These are phyloP conservation scores for Anseranas semipalmata DNA, from an alignment of 2,113 vertebrate species.

Conservation along the genomic window DNA sequence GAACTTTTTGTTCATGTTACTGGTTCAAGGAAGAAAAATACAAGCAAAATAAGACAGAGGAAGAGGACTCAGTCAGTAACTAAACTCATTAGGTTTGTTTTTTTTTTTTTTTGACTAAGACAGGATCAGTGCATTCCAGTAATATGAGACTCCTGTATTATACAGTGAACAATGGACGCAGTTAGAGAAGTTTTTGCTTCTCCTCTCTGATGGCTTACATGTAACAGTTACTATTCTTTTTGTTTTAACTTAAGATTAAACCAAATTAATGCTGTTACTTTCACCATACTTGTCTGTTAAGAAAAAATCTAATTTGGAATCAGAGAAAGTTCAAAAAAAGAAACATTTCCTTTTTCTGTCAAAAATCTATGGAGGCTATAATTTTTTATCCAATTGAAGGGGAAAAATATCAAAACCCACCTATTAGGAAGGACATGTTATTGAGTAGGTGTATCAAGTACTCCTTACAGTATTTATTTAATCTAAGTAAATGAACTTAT, in stretches of 20 bases:
- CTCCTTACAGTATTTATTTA: not conserved
- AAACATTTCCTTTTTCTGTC: not conserved
- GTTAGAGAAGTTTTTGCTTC: not conserved
- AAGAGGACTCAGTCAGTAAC: not conserved
- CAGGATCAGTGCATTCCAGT: not conserved
- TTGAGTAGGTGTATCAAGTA: not conserved
- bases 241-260: not conserved
- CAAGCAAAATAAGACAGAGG: not conserved
- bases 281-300: not conserved
- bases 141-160: not conserved
- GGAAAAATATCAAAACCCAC: not conserved
- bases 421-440: not conserved
- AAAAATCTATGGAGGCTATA: not conserved
- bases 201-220: not conserved
- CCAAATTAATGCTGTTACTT: not conserved
- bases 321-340: not conserved
- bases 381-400: not conserved
- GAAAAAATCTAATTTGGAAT: not conserved
- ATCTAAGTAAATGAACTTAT: not conserved
- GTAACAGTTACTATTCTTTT: not conserved
- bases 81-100: not conserved
- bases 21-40: not conserved
- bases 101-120: not conserved
- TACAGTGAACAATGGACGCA: not conserved
- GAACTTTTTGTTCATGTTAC: not conserved